Base-by-base conservation (phyloP, 2,113 vertebrate species). In the Neotragus pygmaeus region DNA sequence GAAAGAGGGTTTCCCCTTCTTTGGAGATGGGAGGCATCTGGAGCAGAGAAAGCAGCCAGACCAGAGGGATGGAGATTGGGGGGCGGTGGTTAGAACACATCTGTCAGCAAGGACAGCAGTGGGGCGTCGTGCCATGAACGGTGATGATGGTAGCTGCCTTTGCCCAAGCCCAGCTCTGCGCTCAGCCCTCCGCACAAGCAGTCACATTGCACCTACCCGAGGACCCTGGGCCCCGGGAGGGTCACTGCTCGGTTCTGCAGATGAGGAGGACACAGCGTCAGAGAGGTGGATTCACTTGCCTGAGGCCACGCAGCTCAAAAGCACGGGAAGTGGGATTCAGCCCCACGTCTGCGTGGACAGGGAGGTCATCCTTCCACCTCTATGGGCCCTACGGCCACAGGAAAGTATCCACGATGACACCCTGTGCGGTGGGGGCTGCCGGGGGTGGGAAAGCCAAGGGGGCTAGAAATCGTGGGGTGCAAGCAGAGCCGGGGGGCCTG, bases 91-190 rank as follows among this genome's bases (percentile, higher is more conserved):
- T 28, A 8, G 30, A n/a, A 7, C 51, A 16, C 19, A 5, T 45
- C 10, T 12, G 0, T 43, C 88, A 30, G 75, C 73, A 15, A 70
- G 43, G 51, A 57, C 58, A 39, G 51, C 39, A 73, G 6, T 2
- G 13, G 21, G 49, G 12, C 0, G 0, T 33, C 23, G 4, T 13
- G 1, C 36, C 4, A 21, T 43, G 23, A 39, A 8, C 17, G 3
- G 60, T 7, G 27, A n/a, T 5, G 25, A 39, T 43, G 27, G 91
- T 14, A 43, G n/a, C 45, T 7, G 13, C 39, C 30, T 73, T 57
- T 0, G 0, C 81, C 51, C 1, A 2, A 21, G 57, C 86, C 16
- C 33, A 30, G 30, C 39, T 4, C 25, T 21, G 39, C 0, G 0
- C 45, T 81, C 45, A 16, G 17, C 27, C 70, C 43, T 93, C 30